These are phyloP conservation scores for Physeter macrocephalus DNA, from an alignment of 2,113 vertebrate species.

Conservation along the genomic window DNA sequence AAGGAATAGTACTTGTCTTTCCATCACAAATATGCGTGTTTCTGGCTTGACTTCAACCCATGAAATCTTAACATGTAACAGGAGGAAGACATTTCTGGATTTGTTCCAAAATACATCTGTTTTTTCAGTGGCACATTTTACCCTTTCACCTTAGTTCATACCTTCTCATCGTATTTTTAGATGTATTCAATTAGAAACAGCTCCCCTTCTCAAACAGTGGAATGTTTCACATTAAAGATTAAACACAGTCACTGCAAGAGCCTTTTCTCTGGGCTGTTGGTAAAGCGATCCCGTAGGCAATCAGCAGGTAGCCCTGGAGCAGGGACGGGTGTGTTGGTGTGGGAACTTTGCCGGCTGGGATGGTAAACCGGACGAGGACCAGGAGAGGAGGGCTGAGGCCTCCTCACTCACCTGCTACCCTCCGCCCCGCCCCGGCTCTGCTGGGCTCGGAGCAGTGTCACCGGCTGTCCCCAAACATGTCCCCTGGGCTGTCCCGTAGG, in stretches of 20 bases:
- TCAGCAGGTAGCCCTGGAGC: background rate
- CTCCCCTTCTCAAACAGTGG: too few species aligned
- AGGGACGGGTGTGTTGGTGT: background rate
- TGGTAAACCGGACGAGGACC: too few species aligned
- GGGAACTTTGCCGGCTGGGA: fast-evolving
- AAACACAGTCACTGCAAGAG: fast-evolving
- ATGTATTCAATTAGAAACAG: background rate
- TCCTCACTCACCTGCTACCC: too few species aligned
- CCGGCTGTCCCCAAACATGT: background rate
- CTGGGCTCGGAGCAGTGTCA: background rate
- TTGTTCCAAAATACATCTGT: background rate
- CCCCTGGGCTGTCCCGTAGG: background rate
- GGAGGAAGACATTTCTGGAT: background rate
- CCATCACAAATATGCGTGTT: background rate
- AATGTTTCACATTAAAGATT: fast-evolving
- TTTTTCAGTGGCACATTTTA: background rate
- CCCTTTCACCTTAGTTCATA: background rate
- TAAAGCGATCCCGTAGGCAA: background rate
- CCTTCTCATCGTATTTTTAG: background rate
- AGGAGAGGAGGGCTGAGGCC: background rate
- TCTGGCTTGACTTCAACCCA: background rate
- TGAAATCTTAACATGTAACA: background rate
- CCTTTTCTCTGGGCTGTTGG: background rate
- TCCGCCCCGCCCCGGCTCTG: background rate
- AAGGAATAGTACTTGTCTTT: background rate